A percentile compares a stretch with the other conserved stretches of the same genome.
Evolutionary conservation across 2,797 vertebrate genomes (phyloP).

Genomic region (Enoplosus armatus): DNA sequence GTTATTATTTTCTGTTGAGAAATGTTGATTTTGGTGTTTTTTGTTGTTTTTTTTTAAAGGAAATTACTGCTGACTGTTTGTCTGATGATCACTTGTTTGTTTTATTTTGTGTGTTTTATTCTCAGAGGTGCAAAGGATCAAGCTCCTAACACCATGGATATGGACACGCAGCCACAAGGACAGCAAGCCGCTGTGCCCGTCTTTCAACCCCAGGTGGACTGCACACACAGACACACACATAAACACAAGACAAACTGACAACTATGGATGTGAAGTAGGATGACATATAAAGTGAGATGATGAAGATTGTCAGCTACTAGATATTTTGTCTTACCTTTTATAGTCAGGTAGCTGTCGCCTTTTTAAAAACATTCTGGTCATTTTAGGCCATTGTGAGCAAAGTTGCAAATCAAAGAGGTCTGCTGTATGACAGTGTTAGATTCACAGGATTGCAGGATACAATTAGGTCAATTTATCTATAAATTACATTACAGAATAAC

Average conservation of each 20-base stretch:
- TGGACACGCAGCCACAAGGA: constrained; percentile 94
- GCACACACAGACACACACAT: neutral
- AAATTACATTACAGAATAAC: fast-evolving
- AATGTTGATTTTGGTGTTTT: neutral
- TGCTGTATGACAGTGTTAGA: neutral
- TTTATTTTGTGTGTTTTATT: constrained; percentile 50
- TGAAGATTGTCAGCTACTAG: neutral
- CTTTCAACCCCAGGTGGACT: constrained; percentile 92
- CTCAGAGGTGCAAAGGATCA: constrained; percentile 84
- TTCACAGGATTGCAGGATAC: neutral
- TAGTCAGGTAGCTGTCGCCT: neutral
- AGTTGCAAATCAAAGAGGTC: neutral
- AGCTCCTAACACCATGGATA: constrained; percentile 90
- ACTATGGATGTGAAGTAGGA: neutral
- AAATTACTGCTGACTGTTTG: neutral
- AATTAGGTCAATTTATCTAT: neutral
- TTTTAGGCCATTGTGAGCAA: neutral
- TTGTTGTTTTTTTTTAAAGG: neutral
- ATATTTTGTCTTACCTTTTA: neutral
- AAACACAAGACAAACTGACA: neutral
- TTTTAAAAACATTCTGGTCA: neutral
- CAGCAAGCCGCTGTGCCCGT: constrained; percentile 90
- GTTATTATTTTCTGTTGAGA: neutral
- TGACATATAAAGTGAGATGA: neutral
- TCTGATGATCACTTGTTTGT: neutral